Conservation (phyloP, 2,888 invertebrate species). For the Colostygia pectinataria region DNA sequence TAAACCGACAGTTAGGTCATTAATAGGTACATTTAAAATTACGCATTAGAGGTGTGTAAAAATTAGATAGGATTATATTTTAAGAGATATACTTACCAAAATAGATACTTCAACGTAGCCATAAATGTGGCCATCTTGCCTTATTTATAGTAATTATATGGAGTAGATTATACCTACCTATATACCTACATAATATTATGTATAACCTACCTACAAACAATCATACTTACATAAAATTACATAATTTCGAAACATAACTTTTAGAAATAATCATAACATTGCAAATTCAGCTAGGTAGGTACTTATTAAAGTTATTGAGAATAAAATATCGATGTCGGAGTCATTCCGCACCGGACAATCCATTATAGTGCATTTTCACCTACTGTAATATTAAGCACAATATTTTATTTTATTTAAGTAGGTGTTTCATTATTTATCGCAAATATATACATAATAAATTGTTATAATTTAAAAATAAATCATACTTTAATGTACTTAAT, state of each 20-base stretch:
- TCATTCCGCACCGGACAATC: slow-evolving; percentile 52
- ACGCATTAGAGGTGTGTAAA: slow-evolving; percentile 33
- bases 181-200: background rate
- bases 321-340: slow-evolving; percentile 7
- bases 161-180: background rate
- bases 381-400: slow-evolving; percentile 77
- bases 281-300: background rate
- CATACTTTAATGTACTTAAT: slow-evolving; percentile 75
- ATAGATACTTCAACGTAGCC: slow-evolving; percentile 49
- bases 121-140: slow-evolving; percentile 80
- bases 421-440: slow-evolving; percentile 64
- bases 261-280: background rate
- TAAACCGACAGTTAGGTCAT: slow-evolving; percentile 60
- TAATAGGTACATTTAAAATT: slow-evolving; percentile 15
- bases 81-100: slow-evolving; percentile 33
- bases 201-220: background rate
- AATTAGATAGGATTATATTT: slow-evolving; percentile 19
- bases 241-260: no score
- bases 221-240: no score
- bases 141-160: slow-evolving; percentile 37
- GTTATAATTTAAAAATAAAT: slow-evolving; percentile 74
- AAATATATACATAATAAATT: slow-evolving; percentile 70
- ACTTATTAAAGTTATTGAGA: no score
- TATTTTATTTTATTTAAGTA: slow-evolving; percentile 60
- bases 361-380: slow-evolving; percentile 78